Evolutionary conservation across 2,113 vertebrate genomes (phyloP).

Genomic region (Eolophus roseicapilla): DNA sequence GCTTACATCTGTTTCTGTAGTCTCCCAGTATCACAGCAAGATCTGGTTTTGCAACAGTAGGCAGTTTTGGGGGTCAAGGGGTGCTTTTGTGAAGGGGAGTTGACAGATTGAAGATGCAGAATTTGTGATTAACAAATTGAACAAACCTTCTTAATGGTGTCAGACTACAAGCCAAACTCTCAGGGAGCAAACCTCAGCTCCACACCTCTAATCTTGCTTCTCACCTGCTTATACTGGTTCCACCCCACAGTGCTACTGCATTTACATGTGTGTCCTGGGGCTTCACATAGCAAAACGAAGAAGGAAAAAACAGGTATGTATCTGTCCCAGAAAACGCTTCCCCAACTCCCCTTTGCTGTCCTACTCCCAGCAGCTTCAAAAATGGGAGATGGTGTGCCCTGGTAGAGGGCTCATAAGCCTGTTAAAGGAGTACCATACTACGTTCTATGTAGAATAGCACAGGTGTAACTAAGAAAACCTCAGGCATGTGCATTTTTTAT

Average conservation of each 20-base stretch:
- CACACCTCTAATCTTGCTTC: not conserved
- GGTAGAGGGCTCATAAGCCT: not conserved
- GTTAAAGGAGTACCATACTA: not conserved
- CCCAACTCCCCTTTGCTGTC: rapidly evolving
- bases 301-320: not conserved
- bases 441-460: not conserved
- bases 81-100: rapidly evolving
- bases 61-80: not conserved
- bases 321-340: not conserved
- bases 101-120: not conserved
- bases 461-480: not conserved
- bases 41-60: slow-evolving; percentile 22
- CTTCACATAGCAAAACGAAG: not conserved
- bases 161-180: not conserved
- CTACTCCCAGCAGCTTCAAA: not conserved
- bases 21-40: not conserved
- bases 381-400: not conserved
- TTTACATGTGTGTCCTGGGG: not conserved
- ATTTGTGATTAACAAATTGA: not conserved
- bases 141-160: not conserved
- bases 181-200: not conserved
- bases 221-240: not conserved
- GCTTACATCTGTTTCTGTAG: not conserved
- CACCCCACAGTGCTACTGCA: not conserved
- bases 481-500: not conserved